Evolutionary conservation across 1,140 invertebrate genomes (phyloP), one percentile per base, ranked within the genome.

Genomic region (Chelonus insularis): DNA sequence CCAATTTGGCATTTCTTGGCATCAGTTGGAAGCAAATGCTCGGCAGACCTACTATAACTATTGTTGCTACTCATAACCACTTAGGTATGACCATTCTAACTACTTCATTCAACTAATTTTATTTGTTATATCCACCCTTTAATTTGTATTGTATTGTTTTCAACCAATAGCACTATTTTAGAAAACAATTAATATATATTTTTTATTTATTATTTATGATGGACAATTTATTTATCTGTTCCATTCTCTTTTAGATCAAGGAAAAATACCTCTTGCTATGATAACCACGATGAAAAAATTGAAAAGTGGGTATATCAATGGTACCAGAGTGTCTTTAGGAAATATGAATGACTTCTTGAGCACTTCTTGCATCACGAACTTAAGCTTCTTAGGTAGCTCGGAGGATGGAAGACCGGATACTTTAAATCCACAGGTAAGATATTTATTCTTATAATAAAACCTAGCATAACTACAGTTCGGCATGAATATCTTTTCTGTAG

Each of bases 231-330:
- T n/a, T n/a, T n/a, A n/a, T n/a, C n/a, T 29, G 25, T 29, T 29
- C 25, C 25, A 29, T 29, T n/a, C n/a, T 0, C 6, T 61, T 54
- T 12, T 80, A 97, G 95, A 98, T 84, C 89, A 96, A 81, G 92
- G 92, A 51, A 92, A 90, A 79, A 90, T 97, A 55, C 95, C 95
- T 4, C 84, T 93, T 72, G 93, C 96, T 0, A 94, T 99, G 87
- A 90, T 98, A 66, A 96, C 95, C 12, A 98, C 96, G 2, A 95
- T 99, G 84, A 96, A 97, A 74, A 99, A 99, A 81, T 82, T 99
- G 1, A 97, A 97, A 79, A 98, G 95, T 67, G 97, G 97, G 20
- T 99, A 99, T 74, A 97, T 99, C 41, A 97, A 97, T 78, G 97
- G 96, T 21, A 98, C 97, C 12, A 89, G 96, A 75, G 95, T 98